Conservation (phyloP, 2,797 vertebrate genomes). For the Gymnopithys bicolor region DNA sequence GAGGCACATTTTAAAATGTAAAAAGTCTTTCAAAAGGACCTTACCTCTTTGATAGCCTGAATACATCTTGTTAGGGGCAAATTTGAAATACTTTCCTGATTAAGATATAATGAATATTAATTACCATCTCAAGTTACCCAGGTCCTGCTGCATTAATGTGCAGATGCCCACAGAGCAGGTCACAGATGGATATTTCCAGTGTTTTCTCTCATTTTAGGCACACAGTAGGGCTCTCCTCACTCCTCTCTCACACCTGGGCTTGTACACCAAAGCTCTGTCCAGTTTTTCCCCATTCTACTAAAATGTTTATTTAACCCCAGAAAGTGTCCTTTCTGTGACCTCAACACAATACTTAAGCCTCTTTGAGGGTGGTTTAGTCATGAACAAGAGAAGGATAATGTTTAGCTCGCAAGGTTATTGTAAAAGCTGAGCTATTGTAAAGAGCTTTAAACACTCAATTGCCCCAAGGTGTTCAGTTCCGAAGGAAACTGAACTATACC, state of each 20-base stretch:
- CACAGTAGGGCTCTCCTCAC: background rate
- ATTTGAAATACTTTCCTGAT: background rate
- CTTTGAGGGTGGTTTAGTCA: background rate
- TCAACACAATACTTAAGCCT: background rate
- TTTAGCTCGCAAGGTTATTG: background rate
- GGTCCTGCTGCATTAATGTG: background rate
- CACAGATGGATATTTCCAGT: background rate
- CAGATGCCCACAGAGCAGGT: background rate
- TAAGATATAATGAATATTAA: background rate
- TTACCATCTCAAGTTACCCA: background rate
- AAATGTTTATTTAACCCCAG: background rate
- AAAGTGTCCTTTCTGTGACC: background rate
- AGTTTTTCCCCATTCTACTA: background rate
- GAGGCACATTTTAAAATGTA: background rate
- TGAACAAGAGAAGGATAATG: background rate
- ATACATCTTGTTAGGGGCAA: background rate
- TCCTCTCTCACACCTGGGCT: background rate
- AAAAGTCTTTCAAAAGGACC: background rate
- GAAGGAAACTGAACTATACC: background rate
- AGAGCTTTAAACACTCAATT: background rate
- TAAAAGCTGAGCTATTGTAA: conserved; percentile 5
- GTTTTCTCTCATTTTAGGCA: background rate
- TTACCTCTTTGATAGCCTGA: background rate
- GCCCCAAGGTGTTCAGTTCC: background rate
- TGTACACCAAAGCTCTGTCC: background rate